Conservation (phyloP, 1,140 invertebrate genomes). For the Lineus longissimus region DNA sequence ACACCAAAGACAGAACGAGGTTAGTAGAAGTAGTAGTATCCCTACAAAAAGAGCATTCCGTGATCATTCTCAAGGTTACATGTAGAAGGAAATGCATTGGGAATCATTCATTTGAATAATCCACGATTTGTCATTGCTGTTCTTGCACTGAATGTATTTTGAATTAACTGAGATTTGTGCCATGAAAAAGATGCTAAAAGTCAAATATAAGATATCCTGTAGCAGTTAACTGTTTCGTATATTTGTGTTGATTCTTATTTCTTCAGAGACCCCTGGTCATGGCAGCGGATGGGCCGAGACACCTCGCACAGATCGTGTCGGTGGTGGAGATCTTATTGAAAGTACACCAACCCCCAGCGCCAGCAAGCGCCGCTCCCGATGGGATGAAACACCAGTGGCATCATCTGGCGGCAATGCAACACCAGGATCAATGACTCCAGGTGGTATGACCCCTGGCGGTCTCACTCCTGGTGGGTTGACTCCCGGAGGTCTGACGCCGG, state of each 20-base stretch:
- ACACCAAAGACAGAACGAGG: slow-evolving; percentile 94
- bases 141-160: no score
- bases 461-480: slow-evolving; percentile 54
- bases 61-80: no score
- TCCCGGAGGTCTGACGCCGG: slow-evolving; percentile 55
- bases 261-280: slow-evolving; percentile 86
- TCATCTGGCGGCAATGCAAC: slow-evolving; percentile 29
- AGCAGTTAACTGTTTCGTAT: no score
- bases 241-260: slow-evolving; percentile 6
- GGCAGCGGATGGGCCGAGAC: slow-evolving; percentile 94
- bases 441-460: slow-evolving; percentile 29
- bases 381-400: slow-evolving; percentile 86
- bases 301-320: slow-evolving; percentile 81
- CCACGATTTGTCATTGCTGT: no score
- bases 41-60: no score
- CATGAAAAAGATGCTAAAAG: no score
- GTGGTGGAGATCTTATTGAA: slow-evolving; percentile 47
- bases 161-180: no score
- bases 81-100: no score
- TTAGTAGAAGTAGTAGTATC: slow-evolving; percentile 41
- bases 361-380: slow-evolving; percentile 85
- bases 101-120: no score
- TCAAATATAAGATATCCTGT: no score
- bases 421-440: slow-evolving; percentile 48
- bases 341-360: slow-evolving; percentile 73